These are phyloP conservation scores for Amblyteles armatorius DNA, from an alignment of 2,888 invertebrate species.

Conservation along the genomic window DNA sequence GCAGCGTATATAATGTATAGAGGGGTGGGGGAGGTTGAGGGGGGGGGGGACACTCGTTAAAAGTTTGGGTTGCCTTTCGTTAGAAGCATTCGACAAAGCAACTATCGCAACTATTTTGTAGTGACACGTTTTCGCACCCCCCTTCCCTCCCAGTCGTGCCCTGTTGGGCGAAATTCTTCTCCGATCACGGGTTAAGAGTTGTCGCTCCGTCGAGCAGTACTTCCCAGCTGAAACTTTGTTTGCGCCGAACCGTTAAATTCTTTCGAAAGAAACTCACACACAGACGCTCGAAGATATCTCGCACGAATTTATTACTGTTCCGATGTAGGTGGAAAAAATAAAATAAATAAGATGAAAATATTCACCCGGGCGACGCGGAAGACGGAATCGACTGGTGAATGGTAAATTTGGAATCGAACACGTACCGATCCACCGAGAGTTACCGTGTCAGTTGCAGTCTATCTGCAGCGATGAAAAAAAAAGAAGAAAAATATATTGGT, in stretches of 20 bases:
- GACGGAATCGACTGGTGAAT: not conserved
- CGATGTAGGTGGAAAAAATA: not conserved
- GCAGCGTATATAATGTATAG: constrained; percentile 31
- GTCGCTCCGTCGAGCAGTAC: not conserved
- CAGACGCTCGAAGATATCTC: not conserved
- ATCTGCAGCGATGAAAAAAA: not conserved
- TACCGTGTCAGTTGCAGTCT: not conserved
- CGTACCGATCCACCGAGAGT: not conserved
- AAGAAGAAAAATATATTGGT: not conserved
- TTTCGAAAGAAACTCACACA: not conserved
- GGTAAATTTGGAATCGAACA: constrained; percentile 5
- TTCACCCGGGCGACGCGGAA: not conserved
- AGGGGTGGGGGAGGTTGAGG: not conserved
- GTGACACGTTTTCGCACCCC: constrained; percentile 28
- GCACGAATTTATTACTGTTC: not conserved
- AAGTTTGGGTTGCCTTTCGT: constrained; percentile 53
- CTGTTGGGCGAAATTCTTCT: constrained; percentile 54
- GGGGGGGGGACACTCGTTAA: constrained; percentile 53
- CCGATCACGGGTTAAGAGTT: constrained; percentile 24
- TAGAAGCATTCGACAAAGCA: constrained; percentile 51
- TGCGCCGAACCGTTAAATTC: not conserved
- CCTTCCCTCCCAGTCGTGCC: not conserved
- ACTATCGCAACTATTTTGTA: constrained; percentile 57
- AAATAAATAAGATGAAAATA: not conserved
- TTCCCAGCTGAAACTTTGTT: not conserved